phyloP scores from a whole-genome alignment of 2,888 invertebrate species.

The Ophion costatus region DNA sequence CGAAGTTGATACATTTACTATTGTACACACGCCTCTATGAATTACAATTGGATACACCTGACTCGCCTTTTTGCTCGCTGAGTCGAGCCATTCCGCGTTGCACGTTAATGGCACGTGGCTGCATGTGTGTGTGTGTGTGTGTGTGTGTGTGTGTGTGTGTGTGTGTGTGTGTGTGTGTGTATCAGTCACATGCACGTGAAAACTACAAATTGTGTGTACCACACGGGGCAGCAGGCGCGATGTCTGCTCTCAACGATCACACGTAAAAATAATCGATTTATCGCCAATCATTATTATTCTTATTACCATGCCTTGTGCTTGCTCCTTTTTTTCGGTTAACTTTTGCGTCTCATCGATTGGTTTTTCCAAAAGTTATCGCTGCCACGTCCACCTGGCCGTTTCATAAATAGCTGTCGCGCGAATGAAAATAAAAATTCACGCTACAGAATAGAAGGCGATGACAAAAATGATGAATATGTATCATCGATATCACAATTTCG shows the following conservation, averaged over 20 bases:
- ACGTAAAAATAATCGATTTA: conserved; percentile 14
- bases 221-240: conserved; percentile 8
- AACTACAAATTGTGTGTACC: background rate
- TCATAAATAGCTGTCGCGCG: background rate
- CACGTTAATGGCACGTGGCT: conserved; percentile 29
- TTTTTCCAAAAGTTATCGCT: background rate
- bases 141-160: background rate
- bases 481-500: background rate
- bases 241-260: conserved; percentile 9
- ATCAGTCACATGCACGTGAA: background rate
- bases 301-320: background rate
- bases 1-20: conserved; percentile 46
- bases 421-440: background rate
- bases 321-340: background rate
- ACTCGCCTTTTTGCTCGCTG: conserved; percentile 24
- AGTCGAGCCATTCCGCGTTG: conserved; percentile 13
- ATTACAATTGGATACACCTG: conserved; percentile 55
- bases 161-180: background rate
- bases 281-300: background rate
- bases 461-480: background rate
- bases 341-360: background rate
- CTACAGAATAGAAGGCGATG: background rate
- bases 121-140: background rate
- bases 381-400: background rate
- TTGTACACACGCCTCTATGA: conserved; percentile 34